phyloP scores from a whole-genome alignment of 2,888 invertebrate genomes.

The Aporophyla nigra region DNA sequence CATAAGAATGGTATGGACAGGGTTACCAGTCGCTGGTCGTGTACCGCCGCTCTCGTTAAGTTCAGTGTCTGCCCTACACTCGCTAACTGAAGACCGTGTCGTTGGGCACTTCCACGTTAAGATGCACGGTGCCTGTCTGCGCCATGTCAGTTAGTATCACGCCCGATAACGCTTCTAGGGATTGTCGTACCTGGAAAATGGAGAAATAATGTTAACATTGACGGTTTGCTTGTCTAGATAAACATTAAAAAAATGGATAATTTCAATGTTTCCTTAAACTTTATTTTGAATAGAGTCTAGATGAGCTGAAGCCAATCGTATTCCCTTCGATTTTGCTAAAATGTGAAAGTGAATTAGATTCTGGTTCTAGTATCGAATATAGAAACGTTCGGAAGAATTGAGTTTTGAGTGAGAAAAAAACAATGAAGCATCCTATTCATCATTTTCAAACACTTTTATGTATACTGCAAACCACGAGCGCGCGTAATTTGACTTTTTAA shows the following conservation, averaged over 20 bases:
- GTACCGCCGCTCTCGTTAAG: conserved; percentile 2
- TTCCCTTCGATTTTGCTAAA: no score
- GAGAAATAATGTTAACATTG: background rate
- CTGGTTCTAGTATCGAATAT: no score
- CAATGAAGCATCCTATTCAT: no score
- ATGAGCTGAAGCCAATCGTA: no score
- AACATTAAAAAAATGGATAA: no score
- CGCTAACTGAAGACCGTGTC: conserved; percentile 87
- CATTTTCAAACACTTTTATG: no score
- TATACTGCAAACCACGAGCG: no score
- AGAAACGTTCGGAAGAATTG: no score
- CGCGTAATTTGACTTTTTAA: background rate
- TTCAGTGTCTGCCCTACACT: background rate
- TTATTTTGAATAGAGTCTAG: no score
- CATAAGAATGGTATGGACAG: background rate
- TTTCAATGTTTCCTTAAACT: no score
- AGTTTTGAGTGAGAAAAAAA: no score
- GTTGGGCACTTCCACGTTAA: conserved; percentile 79
- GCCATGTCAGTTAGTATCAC: conserved; percentile 90
- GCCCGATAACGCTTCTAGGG: conserved; percentile 94
- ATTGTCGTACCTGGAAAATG: conserved; percentile 93
- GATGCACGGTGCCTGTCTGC: conserved; percentile 71
- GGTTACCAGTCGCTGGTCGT: conserved; percentile 14
- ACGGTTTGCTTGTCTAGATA: background rate
- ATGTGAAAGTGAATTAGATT: no score